These are phyloP conservation scores for Dolichoris vasculosae DNA, from an alignment of 1,140 invertebrate species.

Conservation along the genomic window DNA sequence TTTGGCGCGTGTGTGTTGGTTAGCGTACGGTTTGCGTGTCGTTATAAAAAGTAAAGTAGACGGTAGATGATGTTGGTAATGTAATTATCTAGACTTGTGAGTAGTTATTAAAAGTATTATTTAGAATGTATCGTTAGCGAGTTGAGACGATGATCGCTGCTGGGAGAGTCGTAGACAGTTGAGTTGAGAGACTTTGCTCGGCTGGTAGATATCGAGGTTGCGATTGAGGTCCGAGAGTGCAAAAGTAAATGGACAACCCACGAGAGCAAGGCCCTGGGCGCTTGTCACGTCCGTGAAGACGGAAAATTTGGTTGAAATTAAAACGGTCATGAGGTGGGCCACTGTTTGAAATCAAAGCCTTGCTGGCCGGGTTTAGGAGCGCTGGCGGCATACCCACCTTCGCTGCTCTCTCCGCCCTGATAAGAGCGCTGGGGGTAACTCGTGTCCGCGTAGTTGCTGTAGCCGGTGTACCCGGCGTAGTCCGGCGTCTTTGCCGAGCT, in stretches of 20 bases:
- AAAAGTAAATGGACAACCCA: conserved; percentile 62
- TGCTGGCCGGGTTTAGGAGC: conserved; percentile 76
- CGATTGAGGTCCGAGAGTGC: conserved; percentile 45
- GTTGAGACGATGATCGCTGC: conserved; percentile 47
- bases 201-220: conserved; percentile 41
- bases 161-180: conserved; percentile 48
- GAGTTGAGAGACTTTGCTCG: conserved; percentile 38
- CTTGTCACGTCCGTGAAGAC: conserved; percentile 58
- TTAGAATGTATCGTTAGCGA: conserved; percentile 36
- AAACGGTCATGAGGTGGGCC: conserved; percentile 78
- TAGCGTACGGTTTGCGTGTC: background rate
- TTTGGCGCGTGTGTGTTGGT: background rate
- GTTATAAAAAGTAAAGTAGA: conserved; percentile 13
- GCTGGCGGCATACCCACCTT: conserved; percentile 77
- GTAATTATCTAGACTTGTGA: conserved; percentile 3
- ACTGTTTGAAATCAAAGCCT: conserved; percentile 79
- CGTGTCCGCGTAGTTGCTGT: conserved; percentile 74
- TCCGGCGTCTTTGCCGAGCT: conserved; percentile 73
- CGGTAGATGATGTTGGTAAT: conserved; percentile 8
- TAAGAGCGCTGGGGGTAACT: conserved; percentile 74
- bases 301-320: conserved; percentile 63
- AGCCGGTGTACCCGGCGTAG: conserved; percentile 74
- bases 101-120: conserved; percentile 35
- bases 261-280: conserved; percentile 66
- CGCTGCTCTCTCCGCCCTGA: conserved; percentile 74